phyloP scores from a whole-genome alignment of 2,113 vertebrate species.

The Limnothrissa miodon region DNA sequence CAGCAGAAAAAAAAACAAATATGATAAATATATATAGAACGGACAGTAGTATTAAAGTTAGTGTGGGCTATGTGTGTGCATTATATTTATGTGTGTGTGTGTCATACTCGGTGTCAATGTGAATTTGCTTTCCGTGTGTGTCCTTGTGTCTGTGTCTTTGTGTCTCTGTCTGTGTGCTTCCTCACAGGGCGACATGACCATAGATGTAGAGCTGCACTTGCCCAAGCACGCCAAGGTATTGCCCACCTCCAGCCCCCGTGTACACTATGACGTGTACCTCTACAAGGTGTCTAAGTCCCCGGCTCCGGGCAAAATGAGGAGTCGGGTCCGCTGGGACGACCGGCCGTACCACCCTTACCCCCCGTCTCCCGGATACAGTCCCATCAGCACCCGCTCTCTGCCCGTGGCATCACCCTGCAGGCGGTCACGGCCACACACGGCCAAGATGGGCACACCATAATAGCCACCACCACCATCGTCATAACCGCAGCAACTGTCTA shows the following conservation, averaged over 20 bases:
- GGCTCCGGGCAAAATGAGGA: background rate
- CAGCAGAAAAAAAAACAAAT: too few species aligned
- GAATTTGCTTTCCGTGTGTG: conserved; percentile 21
- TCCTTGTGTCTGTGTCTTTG: conserved; percentile 22
- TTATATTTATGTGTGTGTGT: background rate
- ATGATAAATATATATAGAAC: too few species aligned
- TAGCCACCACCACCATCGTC: background rate
- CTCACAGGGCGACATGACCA: conserved; percentile 48
- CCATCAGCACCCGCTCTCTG: conserved; percentile 40
- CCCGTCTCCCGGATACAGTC: conserved; percentile 6
- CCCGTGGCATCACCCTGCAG: conserved; percentile 13
- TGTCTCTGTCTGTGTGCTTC: conserved; percentile 31
- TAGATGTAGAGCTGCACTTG: conserved; percentile 61
- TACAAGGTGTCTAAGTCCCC: conserved; percentile 44
- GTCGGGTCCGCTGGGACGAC: conserved; percentile 28
- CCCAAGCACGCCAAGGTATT: conserved; percentile 34
- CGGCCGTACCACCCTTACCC: conserved; percentile 20
- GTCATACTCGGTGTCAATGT: conserved; percentile 26
- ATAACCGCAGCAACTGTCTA: background rate
- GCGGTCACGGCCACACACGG: background rate
- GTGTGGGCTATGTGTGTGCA: background rate
- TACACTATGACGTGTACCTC: conserved; percentile 59
- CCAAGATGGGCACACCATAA: conserved; percentile 10
- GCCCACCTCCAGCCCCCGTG: conserved; percentile 19
- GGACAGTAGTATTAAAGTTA: too few species aligned